phyloP scores from a whole-genome alignment of 2,888 invertebrate species.

The Cosmopolites sordidus region DNA sequence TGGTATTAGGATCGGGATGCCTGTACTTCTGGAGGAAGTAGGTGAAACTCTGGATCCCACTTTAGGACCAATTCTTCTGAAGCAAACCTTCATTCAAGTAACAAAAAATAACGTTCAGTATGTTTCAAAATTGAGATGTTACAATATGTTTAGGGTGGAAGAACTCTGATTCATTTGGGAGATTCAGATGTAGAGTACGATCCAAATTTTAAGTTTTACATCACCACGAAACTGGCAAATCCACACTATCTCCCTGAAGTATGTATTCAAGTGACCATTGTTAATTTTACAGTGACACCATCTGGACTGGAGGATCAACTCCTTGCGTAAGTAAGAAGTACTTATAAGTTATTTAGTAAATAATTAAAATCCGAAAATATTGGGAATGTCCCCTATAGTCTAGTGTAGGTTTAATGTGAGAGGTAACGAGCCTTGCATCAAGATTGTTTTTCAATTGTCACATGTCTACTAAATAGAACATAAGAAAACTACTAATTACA shows the following conservation, averaged over 20 bases:
- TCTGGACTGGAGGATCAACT: constrained; percentile 89
- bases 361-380: no score
- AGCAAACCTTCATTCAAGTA: constrained; percentile 73
- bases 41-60: constrained; percentile 86
- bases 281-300: constrained; percentile 89
- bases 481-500: no score
- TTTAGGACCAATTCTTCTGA: constrained; percentile 74
- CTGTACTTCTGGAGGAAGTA: constrained; percentile 83
- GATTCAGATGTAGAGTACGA: constrained; percentile 90
- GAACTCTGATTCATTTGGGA: constrained; percentile 76
- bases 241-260: constrained; percentile 92
- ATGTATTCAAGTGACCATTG: constrained; percentile 86
- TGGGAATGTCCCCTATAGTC: no score
- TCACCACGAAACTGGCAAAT: constrained; percentile 88
- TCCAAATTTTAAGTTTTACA: constrained; percentile 76
- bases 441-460: no score
- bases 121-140: no score
- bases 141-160: constrained; percentile 65
- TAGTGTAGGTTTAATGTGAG: no score
- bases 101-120: no score
- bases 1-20: constrained; percentile 77
- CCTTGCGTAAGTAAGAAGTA: constrained; percentile 77
- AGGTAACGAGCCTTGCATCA: no score
- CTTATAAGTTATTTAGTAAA: no score
- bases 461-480: no score